Percentiles rank a stretch among this genome's conserved stretches.
These are phyloP conservation scores for Drosophila neoperkinsi DNA, from an alignment of 2,888 invertebrate species.

Conservation along the genomic window DNA sequence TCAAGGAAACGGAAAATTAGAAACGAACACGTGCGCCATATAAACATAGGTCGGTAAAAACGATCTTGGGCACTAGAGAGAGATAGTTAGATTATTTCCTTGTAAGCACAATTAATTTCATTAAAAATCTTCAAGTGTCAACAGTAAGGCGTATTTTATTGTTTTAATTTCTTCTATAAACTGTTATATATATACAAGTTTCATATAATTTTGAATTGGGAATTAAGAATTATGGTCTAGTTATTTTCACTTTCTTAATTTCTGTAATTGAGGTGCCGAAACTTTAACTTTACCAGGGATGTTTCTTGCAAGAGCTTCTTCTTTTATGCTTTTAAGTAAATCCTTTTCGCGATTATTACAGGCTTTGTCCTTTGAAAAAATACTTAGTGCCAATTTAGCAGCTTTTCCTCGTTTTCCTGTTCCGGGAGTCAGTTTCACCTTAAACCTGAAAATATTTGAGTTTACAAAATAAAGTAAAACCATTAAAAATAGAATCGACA, in stretches of 20 bases:
- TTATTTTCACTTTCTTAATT: conserved; percentile 87
- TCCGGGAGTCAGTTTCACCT: conserved; percentile 98
- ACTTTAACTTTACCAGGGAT: conserved; percentile 99
- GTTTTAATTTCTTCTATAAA: neutral
- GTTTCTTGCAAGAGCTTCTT: conserved; percentile 96
- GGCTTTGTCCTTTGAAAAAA: conserved; percentile 93
- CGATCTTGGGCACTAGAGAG: neutral
- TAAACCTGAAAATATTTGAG: conserved; percentile 88
- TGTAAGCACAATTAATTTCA: neutral
- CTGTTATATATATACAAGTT: neutral
- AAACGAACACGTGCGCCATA: neutral
- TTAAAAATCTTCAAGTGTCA: neutral
- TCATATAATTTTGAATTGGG: neutral
- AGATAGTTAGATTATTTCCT: neutral
- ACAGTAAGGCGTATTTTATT: neutral
- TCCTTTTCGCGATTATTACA: conserved; percentile 93
- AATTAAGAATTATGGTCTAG: neutral
- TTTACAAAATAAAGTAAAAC: neutral
- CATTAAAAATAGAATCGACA: neutral
- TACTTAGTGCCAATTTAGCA: conserved; percentile 94
- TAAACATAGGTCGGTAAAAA: neutral
- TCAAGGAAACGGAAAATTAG: neutral
- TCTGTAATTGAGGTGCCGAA: conserved; percentile 93
- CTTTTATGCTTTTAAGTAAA: conserved; percentile 95
- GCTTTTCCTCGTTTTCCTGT: conserved; percentile 97